phyloP scores from a whole-genome alignment of 1,140 invertebrate species.

The Stenopsyche tienmushanensis region DNA sequence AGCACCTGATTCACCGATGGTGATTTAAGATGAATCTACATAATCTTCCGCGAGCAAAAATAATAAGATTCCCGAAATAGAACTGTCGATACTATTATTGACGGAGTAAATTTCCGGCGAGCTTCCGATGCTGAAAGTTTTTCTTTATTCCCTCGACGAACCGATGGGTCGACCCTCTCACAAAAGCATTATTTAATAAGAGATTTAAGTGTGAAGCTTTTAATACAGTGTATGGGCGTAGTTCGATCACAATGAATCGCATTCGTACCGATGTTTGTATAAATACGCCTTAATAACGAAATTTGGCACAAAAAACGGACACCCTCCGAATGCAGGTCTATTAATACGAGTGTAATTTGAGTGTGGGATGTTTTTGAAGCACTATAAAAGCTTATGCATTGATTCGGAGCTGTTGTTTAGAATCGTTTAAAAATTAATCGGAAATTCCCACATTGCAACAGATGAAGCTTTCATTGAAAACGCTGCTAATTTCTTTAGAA shows the following conservation, averaged over 20 bases:
- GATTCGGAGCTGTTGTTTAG: too few relatives aligned
- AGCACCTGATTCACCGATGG: too few relatives aligned
- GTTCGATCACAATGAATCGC: slow-evolving; percentile 27
- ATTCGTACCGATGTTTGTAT: slow-evolving; percentile 31
- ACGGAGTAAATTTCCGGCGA: too few relatives aligned
- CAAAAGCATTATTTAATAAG: slow-evolving; percentile 30
- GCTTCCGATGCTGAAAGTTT: too few relatives aligned
- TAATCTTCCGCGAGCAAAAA: not conserved
- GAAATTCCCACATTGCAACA: too few relatives aligned
- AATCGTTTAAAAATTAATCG: too few relatives aligned
- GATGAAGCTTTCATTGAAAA: too few relatives aligned
- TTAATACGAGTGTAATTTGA: slow-evolving; percentile 6
- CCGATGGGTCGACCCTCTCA: slow-evolving; percentile 21
- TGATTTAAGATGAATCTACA: too few relatives aligned
- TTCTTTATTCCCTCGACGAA: too few relatives aligned
- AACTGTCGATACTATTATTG: slow-evolving; percentile 12
- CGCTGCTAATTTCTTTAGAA: too few relatives aligned
- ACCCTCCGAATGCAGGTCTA: not conserved
- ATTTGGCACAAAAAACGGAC: slow-evolving; percentile 18
- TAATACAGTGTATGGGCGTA: slow-evolving; percentile 31
- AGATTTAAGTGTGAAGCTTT: slow-evolving; percentile 34
- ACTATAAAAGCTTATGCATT: not conserved
- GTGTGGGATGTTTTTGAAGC: not conserved
- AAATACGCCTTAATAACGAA: slow-evolving; percentile 30
- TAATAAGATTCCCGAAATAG: not conserved